phyloP scores from a whole-genome alignment of 2,888 invertebrate species.

The Temnothorax unifasciatus region DNA sequence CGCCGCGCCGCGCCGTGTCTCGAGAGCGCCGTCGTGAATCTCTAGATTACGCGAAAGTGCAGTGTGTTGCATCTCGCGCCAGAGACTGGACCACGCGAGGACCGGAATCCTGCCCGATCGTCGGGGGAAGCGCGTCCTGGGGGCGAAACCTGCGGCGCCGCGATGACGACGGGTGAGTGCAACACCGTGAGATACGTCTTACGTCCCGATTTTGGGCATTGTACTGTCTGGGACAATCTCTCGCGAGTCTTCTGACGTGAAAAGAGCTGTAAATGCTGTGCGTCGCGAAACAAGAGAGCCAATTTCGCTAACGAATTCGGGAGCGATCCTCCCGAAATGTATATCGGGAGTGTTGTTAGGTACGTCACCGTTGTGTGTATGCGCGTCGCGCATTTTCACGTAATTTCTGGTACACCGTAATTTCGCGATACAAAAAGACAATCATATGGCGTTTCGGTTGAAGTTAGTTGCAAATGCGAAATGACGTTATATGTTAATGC shows the following conservation, averaged over 20 bases:
- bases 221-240: background rate
- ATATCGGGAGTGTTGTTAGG: too few species aligned
- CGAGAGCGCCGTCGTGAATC: background rate
- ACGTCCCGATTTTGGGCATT: too few species aligned
- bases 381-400: too few species aligned
- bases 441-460: background rate
- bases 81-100: background rate
- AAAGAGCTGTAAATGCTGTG: background rate
- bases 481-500: slow-evolving; percentile 33
- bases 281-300: background rate
- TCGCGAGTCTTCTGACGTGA: background rate
- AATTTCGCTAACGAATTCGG: background rate
- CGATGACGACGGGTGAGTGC: slow-evolving; percentile 9
- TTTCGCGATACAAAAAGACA: background rate
- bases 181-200: too few species aligned
- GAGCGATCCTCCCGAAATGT: background rate
- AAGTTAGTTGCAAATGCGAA: slow-evolving; percentile 9
- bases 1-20: background rate
- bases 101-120: background rate
- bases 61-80: background rate
- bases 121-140: background rate
- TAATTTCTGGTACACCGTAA: background rate
- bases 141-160: background rate
- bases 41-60: background rate
- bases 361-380: too few species aligned